Base-by-base conservation (phyloP, 2,113 vertebrate species). In the Pituophis catenifer region DNA sequence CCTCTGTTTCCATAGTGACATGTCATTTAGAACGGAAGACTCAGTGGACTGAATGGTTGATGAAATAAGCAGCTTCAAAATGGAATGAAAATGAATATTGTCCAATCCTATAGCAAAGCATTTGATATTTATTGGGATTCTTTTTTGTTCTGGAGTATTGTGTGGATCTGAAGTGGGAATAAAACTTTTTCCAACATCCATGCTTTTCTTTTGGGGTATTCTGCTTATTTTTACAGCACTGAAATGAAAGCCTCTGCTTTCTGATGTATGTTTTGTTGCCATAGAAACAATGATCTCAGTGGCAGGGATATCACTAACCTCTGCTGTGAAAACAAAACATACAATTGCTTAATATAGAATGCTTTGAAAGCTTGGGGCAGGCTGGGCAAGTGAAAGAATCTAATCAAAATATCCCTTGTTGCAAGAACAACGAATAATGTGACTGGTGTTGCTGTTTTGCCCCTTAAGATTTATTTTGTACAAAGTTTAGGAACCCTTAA, bases 211-310 rank as follows among this genome's bases (percentile, higher is more conserved):
- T 58, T 90, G 70, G 89, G 17, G 89, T 53, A 59, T 93, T 86
- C 92, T 90, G 54, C 55, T 93, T 93, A 90, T 93, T 93, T 93
- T 90, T 59, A 93, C 70, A 86, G 88, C 88, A 52, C 88, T 48
- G 12, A 90, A 93, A 86, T n/a, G 26, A 90, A 90, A 89, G 55
- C 85, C 70, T 86, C 44, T 62, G n/a, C 92, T 90, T 58, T 93
- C 89, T 93, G 89, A 93, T 86, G 75, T 90, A 90, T 58, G 19
- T 90, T 93, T 93, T 90, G 92, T 93, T 93, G 55, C 92, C 88
- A 93, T 93, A 90, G 92, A 90, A 90, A 93, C 92, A 86, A 62
- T 90, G 92, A 93, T 93, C 29, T 93, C 90, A 93, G 92, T 93
- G 75, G 92, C 70, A 59, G 92, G 88, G 92, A 90, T 93, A 93